A percentile compares a stretch with the other conserved stretches of the same genome.
Evolutionary conservation across 30 jellyfish, hydroid and myxozoan species (phyloP).

Genomic region (Aurelia sp.): DNA sequence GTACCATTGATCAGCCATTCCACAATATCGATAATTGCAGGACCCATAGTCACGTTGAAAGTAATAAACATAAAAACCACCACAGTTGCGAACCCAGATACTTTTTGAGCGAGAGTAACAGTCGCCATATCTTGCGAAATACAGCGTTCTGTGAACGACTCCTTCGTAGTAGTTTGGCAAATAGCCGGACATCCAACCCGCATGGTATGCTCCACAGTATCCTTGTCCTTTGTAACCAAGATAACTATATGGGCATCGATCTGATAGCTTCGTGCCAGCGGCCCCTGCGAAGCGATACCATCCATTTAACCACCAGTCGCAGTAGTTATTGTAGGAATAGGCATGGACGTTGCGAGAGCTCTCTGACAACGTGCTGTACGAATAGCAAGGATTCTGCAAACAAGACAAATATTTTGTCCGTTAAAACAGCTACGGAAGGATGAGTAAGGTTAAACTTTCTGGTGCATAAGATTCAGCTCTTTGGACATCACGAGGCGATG

Average conservation of each 20-base stretch:
- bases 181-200: conserved; percentile 49
- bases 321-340: not conserved
- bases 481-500: too few species aligned
- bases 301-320: conserved; percentile 19
- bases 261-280: conserved; percentile 31
- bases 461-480: too few species aligned
- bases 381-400: conserved; percentile 15
- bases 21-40: conserved; percentile 48
- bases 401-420: not conserved
- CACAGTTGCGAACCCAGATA: conserved; percentile 42
- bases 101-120: conserved; percentile 9
- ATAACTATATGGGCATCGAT: not conserved
- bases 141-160: conserved; percentile 11
- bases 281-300: conserved; percentile 53
- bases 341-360: conserved; percentile 1
- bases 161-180: conserved; percentile 51
- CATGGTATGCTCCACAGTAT: conserved; percentile 30
- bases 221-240: not conserved
- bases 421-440: too few species aligned
- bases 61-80: conserved; percentile 32
- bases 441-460: too few species aligned
- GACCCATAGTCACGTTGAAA: not conserved
- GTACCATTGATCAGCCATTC: not conserved
- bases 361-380: conserved; percentile 36
- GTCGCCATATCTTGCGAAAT: conserved; percentile 30